phyloP scores from a whole-genome alignment of 2,888 invertebrate species.

The Yponomeuta evonymella region DNA sequence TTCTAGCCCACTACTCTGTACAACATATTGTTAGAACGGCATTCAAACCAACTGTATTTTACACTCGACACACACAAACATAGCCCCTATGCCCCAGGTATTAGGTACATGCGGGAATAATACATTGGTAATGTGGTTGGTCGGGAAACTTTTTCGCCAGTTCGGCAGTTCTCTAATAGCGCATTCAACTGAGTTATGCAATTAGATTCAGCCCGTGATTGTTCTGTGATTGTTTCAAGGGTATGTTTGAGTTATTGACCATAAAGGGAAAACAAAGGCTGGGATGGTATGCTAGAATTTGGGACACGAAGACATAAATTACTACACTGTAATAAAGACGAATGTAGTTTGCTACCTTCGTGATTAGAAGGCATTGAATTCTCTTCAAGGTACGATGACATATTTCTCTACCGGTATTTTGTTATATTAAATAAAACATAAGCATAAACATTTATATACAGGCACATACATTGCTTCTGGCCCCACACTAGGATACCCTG shows the following conservation, averaged over 20 bases:
- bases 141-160: constrained; percentile 17
- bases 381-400: too few relatives aligned
- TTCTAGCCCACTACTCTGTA: constrained; percentile 13
- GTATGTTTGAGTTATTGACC: constrained; percentile 4
- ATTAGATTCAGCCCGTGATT: constrained; percentile 15
- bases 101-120: neutral
- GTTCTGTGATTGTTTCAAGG: constrained; percentile 11
- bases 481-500: too few relatives aligned
- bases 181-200: constrained; percentile 18
- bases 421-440: too few relatives aligned
- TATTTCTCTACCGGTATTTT: too few relatives aligned
- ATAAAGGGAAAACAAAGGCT: neutral
- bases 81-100: neutral
- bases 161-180: constrained; percentile 17
- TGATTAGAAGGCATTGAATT: too few relatives aligned
- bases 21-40: constrained; percentile 7
- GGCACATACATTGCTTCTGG: too few relatives aligned
- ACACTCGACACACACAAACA: neutral
- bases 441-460: too few relatives aligned
- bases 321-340: neutral
- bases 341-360: too few relatives aligned
- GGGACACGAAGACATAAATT: neutral
- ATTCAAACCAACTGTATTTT: neutral
- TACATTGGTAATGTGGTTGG: neutral
- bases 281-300: neutral